Evolutionary conservation across 2,797 vertebrate species (phyloP).

Genomic region (Melanotaenia parkinsoni): DNA sequence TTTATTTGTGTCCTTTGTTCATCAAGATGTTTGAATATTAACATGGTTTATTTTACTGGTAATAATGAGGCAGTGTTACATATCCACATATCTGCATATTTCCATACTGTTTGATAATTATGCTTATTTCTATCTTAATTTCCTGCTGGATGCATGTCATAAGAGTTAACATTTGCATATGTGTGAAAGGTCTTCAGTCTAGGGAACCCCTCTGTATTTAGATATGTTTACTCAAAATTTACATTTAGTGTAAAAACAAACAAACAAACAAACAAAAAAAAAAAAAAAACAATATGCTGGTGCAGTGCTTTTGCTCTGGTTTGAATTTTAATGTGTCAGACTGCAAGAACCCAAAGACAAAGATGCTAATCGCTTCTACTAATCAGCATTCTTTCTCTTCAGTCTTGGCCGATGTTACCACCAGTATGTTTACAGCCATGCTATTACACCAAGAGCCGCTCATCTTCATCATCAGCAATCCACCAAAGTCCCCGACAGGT

Average conservation of each 20-base stretch:
- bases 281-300: slow-evolving; percentile 58
- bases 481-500: slow-evolving; percentile 67
- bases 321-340: slow-evolving; percentile 65
- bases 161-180: slow-evolving; percentile 71
- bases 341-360: slow-evolving; percentile 62
- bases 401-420: slow-evolving; percentile 43
- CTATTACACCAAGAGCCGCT: slow-evolving; percentile 48
- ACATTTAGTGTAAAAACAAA: slow-evolving; percentile 70
- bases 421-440: slow-evolving; percentile 54
- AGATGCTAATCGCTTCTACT: slow-evolving; percentile 64
- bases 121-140: slow-evolving; percentile 69
- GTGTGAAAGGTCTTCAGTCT: slow-evolving; percentile 62
- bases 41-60: slow-evolving; percentile 60
- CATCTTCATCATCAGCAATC: slow-evolving; percentile 56
- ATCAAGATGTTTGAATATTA: slow-evolving; percentile 81
- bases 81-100: slow-evolving; percentile 77
- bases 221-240: slow-evolving; percentile 74
- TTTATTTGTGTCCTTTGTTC: slow-evolving; percentile 76
- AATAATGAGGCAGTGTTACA: slow-evolving; percentile 71
- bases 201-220: slow-evolving; percentile 52
- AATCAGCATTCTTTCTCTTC: slow-evolving; percentile 55
- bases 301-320: slow-evolving; percentile 56
- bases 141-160: slow-evolving; percentile 63
- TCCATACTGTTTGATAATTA: slow-evolving; percentile 73
- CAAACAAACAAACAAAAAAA: slow-evolving; percentile 22